Percentiles rank a stretch among this genome's conserved stretches.
Evolutionary conservation across 2,113 vertebrate genomes (phyloP).

Genomic region (Tachuris rubrigastra): DNA sequence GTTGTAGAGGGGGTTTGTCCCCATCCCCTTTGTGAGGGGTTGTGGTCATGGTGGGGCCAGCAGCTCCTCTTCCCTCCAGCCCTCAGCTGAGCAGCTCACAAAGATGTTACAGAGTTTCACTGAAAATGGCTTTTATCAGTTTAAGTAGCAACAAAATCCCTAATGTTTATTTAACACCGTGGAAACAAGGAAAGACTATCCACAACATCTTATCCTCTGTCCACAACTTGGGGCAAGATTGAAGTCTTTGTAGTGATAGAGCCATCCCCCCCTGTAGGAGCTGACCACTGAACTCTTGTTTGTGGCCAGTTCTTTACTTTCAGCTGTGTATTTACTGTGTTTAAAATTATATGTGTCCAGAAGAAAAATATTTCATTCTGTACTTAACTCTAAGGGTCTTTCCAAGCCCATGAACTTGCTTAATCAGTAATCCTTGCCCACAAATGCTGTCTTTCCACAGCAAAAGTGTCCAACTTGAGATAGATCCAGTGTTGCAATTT

Average conservation of each 20-base stretch:
- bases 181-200: not conserved
- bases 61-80: not conserved
- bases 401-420: not conserved
- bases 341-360: not conserved
- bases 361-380: not conserved
- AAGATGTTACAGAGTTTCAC: not conserved
- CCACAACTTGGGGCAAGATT: not conserved
- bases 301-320: not conserved
- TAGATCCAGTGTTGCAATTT: not conserved
- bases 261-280: not conserved
- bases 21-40: rapidly evolving
- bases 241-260: not conserved
- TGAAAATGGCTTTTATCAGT: not conserved
- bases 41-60: not conserved
- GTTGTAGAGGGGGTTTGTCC: not conserved
- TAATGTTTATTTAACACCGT: not conserved
- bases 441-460: not conserved
- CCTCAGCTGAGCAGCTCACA: not conserved
- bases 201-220: not conserved
- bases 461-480: not conserved
- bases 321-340: not conserved
- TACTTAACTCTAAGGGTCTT: not conserved
- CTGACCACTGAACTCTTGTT: not conserved
- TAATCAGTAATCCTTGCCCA: not conserved
- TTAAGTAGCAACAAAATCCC: not conserved